A percentile compares a stretch with the other conserved stretches of the same genome.
These are phyloP conservation scores for Eupeodes latifasciatus DNA, from an alignment of 2,888 invertebrate genomes.

Conservation along the genomic window DNA sequence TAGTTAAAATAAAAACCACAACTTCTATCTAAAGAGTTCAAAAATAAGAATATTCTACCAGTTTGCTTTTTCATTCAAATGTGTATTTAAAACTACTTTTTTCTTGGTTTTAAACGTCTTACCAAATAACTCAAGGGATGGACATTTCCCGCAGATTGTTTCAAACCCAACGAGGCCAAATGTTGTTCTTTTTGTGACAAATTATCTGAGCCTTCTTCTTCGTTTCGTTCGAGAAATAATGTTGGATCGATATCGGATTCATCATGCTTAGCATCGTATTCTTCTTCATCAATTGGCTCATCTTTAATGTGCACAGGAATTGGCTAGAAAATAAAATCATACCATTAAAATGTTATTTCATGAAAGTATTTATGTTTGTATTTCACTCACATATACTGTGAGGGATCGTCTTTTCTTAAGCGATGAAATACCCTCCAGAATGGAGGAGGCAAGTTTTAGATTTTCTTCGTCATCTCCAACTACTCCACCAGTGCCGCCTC, in stretches of 20 bases:
- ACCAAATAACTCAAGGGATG: slow-evolving; percentile 66
- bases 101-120: slow-evolving; percentile 7
- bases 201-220: slow-evolving; percentile 81
- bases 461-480: slow-evolving; percentile 48
- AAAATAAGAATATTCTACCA: no score
- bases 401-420: slow-evolving; percentile 83
- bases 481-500: not conserved
- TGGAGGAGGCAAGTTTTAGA: slow-evolving; percentile 75
- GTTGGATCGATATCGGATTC: slow-evolving; percentile 83
- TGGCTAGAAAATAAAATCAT: slow-evolving; percentile 78
- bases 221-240: slow-evolving; percentile 83
- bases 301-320: slow-evolving; percentile 82
- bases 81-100: no score
- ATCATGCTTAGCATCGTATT: slow-evolving; percentile 80
- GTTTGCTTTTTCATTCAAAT: no score
- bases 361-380: slow-evolving; percentile 38
- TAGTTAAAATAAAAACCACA: no score
- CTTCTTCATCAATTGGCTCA: slow-evolving; percentile 83
- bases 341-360: slow-evolving; percentile 44
- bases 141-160: slow-evolving; percentile 65
- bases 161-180: slow-evolving; percentile 78
- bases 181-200: slow-evolving; percentile 79
- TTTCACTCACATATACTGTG: slow-evolving; percentile 83
- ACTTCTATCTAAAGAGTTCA: no score
- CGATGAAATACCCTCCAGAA: slow-evolving; percentile 82